Conservation (phyloP, 2,113 vertebrate species). For the Ariopsis seemanni region DNA sequence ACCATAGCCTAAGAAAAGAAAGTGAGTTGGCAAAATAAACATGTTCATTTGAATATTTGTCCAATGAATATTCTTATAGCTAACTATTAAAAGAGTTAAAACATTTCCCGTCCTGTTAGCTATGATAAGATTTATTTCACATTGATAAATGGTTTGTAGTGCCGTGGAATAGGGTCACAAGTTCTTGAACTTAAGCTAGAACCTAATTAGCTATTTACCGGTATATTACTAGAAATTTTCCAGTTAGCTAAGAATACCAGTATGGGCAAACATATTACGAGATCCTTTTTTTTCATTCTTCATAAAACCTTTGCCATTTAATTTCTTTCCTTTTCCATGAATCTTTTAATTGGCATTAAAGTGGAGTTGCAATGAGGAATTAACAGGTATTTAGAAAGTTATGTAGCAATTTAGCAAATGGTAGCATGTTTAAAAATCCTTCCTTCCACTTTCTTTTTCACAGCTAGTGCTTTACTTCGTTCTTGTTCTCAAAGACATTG, state of each 20-base stretch:
- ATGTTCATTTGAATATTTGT: background rate
- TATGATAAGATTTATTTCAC: background rate
- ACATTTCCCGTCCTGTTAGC: background rate
- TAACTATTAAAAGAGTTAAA: background rate
- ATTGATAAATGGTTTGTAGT: background rate
- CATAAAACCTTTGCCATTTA: background rate
- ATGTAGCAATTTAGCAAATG: background rate
- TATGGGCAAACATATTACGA: background rate
- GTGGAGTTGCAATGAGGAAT: background rate
- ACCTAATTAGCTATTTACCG: background rate
- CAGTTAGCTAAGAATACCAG: background rate
- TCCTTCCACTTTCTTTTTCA: background rate
- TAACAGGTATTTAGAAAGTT: background rate
- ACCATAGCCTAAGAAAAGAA: background rate
- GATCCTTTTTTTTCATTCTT: background rate
- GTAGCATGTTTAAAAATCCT: background rate
- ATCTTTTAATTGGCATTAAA: background rate
- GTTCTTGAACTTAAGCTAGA: background rate
- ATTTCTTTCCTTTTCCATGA: background rate
- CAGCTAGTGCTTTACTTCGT: background rate
- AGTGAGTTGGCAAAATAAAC: background rate
- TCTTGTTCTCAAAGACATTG: background rate
- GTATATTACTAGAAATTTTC: background rate
- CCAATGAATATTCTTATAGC: background rate
- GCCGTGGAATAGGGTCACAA: background rate